Evolutionary conservation across 2,113 vertebrate genomes (phyloP), one percentile per base, ranked within the genome.

Genomic region (Cynopterus brachyotis): DNA sequence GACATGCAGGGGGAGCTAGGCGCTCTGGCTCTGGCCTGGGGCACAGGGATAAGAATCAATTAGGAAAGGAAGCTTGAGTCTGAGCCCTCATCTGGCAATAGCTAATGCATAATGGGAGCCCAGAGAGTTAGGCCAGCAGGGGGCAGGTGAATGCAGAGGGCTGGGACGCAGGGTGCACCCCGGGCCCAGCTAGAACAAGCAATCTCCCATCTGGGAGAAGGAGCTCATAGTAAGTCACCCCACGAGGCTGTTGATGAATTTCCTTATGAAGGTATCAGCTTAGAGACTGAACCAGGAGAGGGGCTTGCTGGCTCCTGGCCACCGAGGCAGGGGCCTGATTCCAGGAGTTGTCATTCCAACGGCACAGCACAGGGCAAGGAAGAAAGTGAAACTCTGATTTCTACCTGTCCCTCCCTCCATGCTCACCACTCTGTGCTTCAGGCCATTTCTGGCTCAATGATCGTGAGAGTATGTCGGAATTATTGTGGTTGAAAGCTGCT

Each of bases 391-490:
- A 22, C 11, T 13, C 13, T 4, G 1, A 19, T 6, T 9, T 16
- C 40, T 40, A 66, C 5, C 5, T n/a, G n/a, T n/a, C 9, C n/a
- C 55, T 24, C 19, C 37, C 4, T 22, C 28, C 35, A 17, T 11
- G 19, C 37, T 10, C 35, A 17, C 57, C 47, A 1, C 4, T 67
- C 72, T 10, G 37, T 4, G 30, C 16, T 85, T 67, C 42, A 30
- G 67, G 13, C 1, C 26, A 10, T 32, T 91, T 85, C 93, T 35
- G 60, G 45, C 7, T 26, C 37, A 57, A n/a, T 10, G 24, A 6
- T 5, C 11, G 1, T 10, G 28, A 24, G 28, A 24, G 12, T 2
- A 0, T 6, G 6, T 19, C 59, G 20, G 55, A 42, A 7, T 26
- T 17, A 13, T 3, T 60, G 32, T 0, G 0, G 37, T 17, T n/a